Base-by-base conservation (phyloP, 2,888 invertebrate genomes). In the Hypomecis atomaria region DNA sequence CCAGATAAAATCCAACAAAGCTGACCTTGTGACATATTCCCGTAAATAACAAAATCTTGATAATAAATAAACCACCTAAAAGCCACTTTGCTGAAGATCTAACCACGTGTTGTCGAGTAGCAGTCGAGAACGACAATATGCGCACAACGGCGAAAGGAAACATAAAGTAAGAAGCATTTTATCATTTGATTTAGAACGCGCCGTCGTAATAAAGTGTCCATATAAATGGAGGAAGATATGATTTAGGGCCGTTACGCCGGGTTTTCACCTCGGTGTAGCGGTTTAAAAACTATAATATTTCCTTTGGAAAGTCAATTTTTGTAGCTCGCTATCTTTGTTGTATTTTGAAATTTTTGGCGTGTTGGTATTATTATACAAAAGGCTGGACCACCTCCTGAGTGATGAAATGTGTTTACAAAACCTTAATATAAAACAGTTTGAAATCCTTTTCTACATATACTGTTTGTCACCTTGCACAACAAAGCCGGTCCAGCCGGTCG, bases 171-270 rank as follows among this genome's bases (percentile, higher is more conserved):
- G 86, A 87, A 87, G 85, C 88, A 85, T 91, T 92, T 91, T 91
- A 90, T 92, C 89, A 92, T 91, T 90, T 91, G 92, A 92, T 92
- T 92, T 90, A 91, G 89, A 90, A 88, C 86, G 85, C 87, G 85
- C 83, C 87, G 83, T 86, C 85, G 89, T 89, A 90, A 90, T 90
- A 91, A 92, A 90, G 89, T 90, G 90, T 90, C 91, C 87, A 88
- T 90, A 89, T 90, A 90, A 90, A 90, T 88, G 89, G 89, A 87
- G 85, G 81, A 82, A 84, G 88, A 88, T 88, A 85, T 90, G 91
- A 91, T 91, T 90, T 91, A 90, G 83, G 83, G 82, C 82, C 79
- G 72, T 79, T 81, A 86, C 87, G 82, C 81, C 73, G 84, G 83
- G 85, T 87, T 89, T 85, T 78, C 85, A 89, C 88, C 86, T 86